A percentile compares a stretch with the other conserved stretches of the same genome.
phyloP scores from a whole-genome alignment of 2,797 vertebrate species.

The Manis javanica region DNA sequence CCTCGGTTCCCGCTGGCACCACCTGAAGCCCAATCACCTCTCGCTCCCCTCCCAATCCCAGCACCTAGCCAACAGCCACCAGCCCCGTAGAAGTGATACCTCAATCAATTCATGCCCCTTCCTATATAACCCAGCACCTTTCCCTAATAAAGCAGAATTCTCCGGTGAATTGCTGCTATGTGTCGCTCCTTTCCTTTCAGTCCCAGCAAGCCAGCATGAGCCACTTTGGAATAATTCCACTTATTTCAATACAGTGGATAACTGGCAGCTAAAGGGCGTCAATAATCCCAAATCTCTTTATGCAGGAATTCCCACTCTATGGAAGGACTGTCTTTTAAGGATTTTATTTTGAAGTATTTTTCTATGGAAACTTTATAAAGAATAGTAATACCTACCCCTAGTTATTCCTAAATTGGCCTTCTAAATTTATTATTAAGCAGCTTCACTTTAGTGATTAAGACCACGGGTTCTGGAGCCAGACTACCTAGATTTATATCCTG shows the following conservation, averaged over 20 bases:
- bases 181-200: too few species aligned
- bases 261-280: not conserved
- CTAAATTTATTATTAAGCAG: not conserved
- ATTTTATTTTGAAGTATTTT: slow-evolving; percentile 25
- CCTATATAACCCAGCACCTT: too few species aligned
- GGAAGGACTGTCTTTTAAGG: not conserved
- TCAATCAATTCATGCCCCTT: too few species aligned
- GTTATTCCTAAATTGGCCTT: not conserved
- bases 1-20: too few species aligned
- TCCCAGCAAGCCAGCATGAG: not conserved
- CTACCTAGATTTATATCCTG: slow-evolving; percentile 1
- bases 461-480: not conserved
- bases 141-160: too few species aligned
- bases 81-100: too few species aligned
- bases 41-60: too few species aligned
- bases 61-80: too few species aligned
- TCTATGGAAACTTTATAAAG: not conserved
- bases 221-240: slow-evolving; percentile 24
- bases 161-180: too few species aligned
- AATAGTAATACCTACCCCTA: not conserved
- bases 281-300: not conserved
- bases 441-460: slow-evolving; percentile 27
- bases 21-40: too few species aligned
- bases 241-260: not conserved
- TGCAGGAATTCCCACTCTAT: not conserved